Base-by-base conservation (phyloP, 2,888 invertebrate genomes). In the Gerris lacustris region DNA sequence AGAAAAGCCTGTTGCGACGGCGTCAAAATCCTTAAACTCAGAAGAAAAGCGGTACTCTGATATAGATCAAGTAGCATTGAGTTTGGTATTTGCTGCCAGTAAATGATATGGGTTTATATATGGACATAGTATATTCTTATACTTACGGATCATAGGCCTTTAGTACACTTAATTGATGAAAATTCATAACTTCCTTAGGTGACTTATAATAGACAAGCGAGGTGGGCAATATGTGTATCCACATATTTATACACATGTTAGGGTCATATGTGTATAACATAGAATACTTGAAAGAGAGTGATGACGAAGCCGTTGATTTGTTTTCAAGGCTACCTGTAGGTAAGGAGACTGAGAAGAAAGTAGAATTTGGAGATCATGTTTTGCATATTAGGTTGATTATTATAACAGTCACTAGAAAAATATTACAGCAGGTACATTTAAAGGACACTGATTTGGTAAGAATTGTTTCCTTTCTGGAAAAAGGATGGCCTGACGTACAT, bases 241-340 rank as follows among this genome's bases (percentile, higher is more conserved):
- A 31, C 31, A 31, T 31, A 31, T 31, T 31, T 31, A 31, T 31
- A 31, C 31, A 31, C 31, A 55, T 55, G n/a, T 63, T 69, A 6
- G 64, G 69, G 9, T 11, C 62, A 6, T 71, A 68, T 7, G 62
- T 66, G 44, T 69, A 47, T 31, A 64, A 66, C 15, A 70, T 47
- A 63, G 15, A 68, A 64, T 17, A 66, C 31, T 55, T 55, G 11
- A 11, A 7, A 6, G 47, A 11, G 45, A 68, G 44, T 31, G 64
- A 66, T 71, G 55, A 71, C 44, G 67, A 47, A 44, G 62, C 66
- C 11, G 70, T 45, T 5, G 70, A 72, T 47, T 18, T 68, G 17
- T 63, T 72, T 18, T 72, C 68, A 17, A 67, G 72, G n/a, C 63
- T 70, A 17, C 70, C 72, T 1, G 44, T 69, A 15, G 43, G 55